Base-by-base conservation (phyloP, 2,888 invertebrate genomes). In the Cosmorhoe ocellata region DNA sequence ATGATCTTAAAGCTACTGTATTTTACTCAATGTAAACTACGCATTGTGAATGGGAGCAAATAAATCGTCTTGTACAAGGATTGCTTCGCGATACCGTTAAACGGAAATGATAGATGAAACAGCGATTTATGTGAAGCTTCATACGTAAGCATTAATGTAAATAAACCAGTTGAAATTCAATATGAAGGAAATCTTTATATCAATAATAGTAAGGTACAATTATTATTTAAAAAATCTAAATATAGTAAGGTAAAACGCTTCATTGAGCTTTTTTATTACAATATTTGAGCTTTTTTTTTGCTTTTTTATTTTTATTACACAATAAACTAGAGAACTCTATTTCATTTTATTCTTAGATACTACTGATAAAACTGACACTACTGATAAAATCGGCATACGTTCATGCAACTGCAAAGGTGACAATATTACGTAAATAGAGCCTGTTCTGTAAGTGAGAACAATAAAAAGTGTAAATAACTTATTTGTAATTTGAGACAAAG, bases 11-110 rank as follows among this genome's bases (percentile, higher is more conserved):
- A 44, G 59, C 59, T 59, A 61, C 65, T 57, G 63, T 56, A 62
- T 55, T 64, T 66, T 65, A 67, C 60, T 58, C 59, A 66, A 69
- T 70, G 65, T 61, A 61, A 62, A 65, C 51, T 58, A 51, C 58
- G 64, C 60, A 66, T 63, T 62, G 64, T 69, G 66, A 68, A 71
- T 69, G 61, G 58, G 62, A 59, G 65, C 58, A 63, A 66, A 69
- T 73, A 69, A 63, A 67, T 63, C 56, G 48, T 56, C 58, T 50
- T 60, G 58, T 57, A 61, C 58, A 57, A 63, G 60, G 59, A 61
- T 56, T 64, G 64, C 48, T 70, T 61, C 43, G 59, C 58, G 58
- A 62, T 64, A 58, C 56, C 53, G 58, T 52, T 62, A 42, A 47
- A 59, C 53, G 57, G 55, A 59, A 51, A 52, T 51, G 46, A 61